Evolutionary conservation across 2,113 vertebrate species (phyloP).

Genomic region (Calyptomena viridis): DNA sequence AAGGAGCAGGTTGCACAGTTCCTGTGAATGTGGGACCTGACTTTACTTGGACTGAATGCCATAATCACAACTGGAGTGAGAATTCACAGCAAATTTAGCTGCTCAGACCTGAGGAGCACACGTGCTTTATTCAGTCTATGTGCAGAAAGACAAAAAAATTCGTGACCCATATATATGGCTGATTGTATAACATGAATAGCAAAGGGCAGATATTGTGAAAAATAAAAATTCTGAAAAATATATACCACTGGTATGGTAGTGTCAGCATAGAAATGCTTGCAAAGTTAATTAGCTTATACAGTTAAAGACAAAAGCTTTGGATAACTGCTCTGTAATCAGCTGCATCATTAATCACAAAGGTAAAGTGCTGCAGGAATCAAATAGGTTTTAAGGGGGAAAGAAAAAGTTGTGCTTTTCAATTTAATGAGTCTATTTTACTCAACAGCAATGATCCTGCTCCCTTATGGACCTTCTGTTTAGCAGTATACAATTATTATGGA

Average conservation of each 20-base stretch:
- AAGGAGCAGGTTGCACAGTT: neutral
- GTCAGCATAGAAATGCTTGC: neutral
- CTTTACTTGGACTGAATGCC: neutral
- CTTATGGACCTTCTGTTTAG: neutral
- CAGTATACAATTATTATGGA: neutral
- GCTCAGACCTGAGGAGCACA: neutral
- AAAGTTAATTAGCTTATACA: neutral
- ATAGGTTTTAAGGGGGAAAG: fast-evolving
- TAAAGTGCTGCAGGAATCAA: neutral
- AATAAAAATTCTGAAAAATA: neutral
- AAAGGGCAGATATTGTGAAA: neutral
- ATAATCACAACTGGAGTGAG: neutral
- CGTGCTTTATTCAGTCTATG: neutral
- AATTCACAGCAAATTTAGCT: neutral
- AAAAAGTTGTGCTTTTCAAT: neutral
- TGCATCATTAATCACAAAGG: neutral
- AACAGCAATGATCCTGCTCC: neutral
- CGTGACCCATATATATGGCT: neutral
- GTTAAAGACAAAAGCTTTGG: neutral
- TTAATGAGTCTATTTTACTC: neutral
- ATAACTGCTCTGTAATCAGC: neutral
- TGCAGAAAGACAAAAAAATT: neutral
- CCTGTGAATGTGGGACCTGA: neutral
- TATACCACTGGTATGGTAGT: neutral
- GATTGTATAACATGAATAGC: neutral